Evolutionary conservation across 2,797 vertebrate species (phyloP), one percentile per base, ranked within the genome.

Genomic region (Phrynocephalus guinanensis): DNA sequence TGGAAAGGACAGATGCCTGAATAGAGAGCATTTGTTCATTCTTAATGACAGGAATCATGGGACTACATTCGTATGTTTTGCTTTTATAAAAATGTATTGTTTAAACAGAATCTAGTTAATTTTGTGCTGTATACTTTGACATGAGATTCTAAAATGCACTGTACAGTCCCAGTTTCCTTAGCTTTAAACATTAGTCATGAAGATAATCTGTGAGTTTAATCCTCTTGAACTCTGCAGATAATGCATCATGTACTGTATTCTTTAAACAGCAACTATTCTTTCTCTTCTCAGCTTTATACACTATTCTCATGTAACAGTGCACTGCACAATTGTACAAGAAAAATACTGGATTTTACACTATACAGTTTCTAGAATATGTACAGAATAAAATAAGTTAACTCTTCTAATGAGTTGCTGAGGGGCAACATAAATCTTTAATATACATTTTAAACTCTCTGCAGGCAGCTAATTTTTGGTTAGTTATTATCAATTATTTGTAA

Each of bases 331-430:
- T 98, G 97, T 99, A 98, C 98, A 98, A 97, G 96, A 96, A 97
- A 98, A 98, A 98, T 98, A 98, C 97, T 98, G 97, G 96, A 76
- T 98, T 99, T 98, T 98, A 97, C 97, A 98, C 98, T 99, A 98
- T 99, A 99, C 98, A 99, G 92, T 95, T 97, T 98, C 98, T 99
- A 98, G 98, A 99, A 98, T 99, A 98, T 99, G 98, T 99, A 99
- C 97, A 98, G 98, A 98, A 98, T 99, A 99, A 98, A 99, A 99
- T 99, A 99, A 99, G 98, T 99, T 99, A 99, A 96, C 96, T 97
- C 97, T 97, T 96, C 97, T 98, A 97, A 95, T 96, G 97, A 98
- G 96, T 96, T 97, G 98, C 98, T 97, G 97, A 97, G 96, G 94
- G 97, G 97, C 98, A 98, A 98, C 97, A 97, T 96, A 96, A 94